Evolutionary conservation across 1,140 invertebrate species (phyloP).

Genomic region (Sarcophaga bullata): DNA sequence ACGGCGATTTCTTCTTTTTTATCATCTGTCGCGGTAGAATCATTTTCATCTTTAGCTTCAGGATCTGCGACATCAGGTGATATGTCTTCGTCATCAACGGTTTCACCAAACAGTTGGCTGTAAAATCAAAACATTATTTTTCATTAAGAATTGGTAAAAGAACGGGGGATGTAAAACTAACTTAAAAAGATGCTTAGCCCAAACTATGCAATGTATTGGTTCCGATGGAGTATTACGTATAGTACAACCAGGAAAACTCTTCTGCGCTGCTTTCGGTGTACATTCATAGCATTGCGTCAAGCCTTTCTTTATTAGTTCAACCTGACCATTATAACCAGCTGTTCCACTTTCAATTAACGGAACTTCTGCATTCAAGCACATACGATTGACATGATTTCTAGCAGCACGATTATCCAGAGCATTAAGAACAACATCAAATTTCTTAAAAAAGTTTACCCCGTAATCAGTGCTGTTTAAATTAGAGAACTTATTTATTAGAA

Average conservation of each 20-base stretch:
- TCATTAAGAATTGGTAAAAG: neutral
- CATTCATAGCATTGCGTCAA: slow-evolving; percentile 98
- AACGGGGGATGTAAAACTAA: slow-evolving; percentile 68
- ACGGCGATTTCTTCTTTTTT: slow-evolving; percentile 72
- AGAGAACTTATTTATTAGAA: slow-evolving; percentile 42
- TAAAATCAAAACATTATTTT: slow-evolving; percentile 50
- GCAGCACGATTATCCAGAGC: slow-evolving; percentile 97
- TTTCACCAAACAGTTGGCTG: slow-evolving; percentile 97
- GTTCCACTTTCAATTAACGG: slow-evolving; percentile 97
- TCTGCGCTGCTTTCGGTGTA: slow-evolving; percentile 88
- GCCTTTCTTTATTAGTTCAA: slow-evolving; percentile 87
- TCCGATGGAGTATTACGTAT: slow-evolving; percentile 99
- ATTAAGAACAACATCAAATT: slow-evolving; percentile 94
- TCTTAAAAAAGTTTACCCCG: slow-evolving; percentile 90
- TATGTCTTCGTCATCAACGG: slow-evolving; percentile 96
- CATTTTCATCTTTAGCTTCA: slow-evolving; percentile 84
- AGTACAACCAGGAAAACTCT: slow-evolving; percentile 97
- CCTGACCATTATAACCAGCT: slow-evolving; percentile 93
- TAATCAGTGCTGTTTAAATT: slow-evolving; percentile 81
- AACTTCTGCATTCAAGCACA: slow-evolving; percentile 95
- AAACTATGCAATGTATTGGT: slow-evolving; percentile 99
- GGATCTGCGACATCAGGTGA: slow-evolving; percentile 97
- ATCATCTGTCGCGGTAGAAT: slow-evolving; percentile 94
- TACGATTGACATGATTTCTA: slow-evolving; percentile 97
- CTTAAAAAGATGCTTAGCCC: slow-evolving; percentile 99